phyloP scores from a whole-genome alignment of 1,140 invertebrate genomes.

The Drosophila nikananu region DNA sequence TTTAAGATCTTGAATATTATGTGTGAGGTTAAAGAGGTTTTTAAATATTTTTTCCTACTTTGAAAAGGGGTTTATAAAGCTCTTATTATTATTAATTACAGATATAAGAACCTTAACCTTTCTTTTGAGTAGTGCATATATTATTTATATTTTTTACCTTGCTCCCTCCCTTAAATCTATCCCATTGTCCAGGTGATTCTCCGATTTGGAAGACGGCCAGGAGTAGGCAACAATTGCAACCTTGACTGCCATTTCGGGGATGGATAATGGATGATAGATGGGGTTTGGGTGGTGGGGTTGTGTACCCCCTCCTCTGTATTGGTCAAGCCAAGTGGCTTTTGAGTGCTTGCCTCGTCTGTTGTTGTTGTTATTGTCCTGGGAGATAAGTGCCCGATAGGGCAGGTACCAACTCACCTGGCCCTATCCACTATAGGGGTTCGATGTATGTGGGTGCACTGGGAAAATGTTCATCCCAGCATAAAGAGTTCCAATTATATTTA shows the following conservation, averaged over 20 bases:
- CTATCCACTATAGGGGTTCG: background rate
- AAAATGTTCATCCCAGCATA: background rate
- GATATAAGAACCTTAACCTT: too few species aligned
- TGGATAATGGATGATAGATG: slow-evolving; percentile 31
- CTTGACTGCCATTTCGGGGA: slow-evolving; percentile 67
- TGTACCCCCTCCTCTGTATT: slow-evolving; percentile 23
- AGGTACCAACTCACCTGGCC: slow-evolving; percentile 4
- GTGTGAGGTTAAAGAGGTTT: background rate
- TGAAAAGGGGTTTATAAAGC: too few species aligned
- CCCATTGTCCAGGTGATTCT: slow-evolving; percentile 16
- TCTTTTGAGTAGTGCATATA: too few species aligned
- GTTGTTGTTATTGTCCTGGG: slow-evolving; percentile 60
- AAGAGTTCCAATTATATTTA: background rate
- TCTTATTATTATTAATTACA: too few species aligned
- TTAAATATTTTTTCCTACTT: too few species aligned
- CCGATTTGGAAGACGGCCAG: slow-evolving; percentile 21
- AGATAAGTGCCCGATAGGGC: slow-evolving; percentile 60
- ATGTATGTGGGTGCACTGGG: slow-evolving; percentile 10
- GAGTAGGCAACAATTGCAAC: slow-evolving; percentile 68
- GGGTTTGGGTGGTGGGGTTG: slow-evolving; percentile 16
- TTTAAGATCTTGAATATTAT: background rate
- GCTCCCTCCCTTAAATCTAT: background rate
- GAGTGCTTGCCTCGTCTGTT: slow-evolving; percentile 54
- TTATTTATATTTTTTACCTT: too few species aligned
- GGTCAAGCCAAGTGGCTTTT: slow-evolving; percentile 67